These are phyloP conservation scores for Periophthalmus magnuspinnatus DNA, from an alignment of 2,797 vertebrate genomes.

Conservation along the genomic window DNA sequence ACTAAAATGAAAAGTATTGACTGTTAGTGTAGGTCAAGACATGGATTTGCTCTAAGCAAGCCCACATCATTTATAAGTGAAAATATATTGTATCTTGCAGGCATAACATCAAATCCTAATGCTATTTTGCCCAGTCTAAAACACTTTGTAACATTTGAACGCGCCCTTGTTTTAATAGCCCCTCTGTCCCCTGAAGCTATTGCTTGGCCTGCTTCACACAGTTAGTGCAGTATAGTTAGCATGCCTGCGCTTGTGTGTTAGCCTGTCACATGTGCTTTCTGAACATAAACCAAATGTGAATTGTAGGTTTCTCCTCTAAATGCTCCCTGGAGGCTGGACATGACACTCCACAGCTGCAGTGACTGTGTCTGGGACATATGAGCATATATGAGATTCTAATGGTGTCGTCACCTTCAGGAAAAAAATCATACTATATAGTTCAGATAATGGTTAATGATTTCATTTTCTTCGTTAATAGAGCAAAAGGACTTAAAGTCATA, in stretches of 20 bases:
- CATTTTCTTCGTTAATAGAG: not conserved
- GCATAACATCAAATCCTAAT: not conserved
- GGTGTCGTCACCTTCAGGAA: not conserved
- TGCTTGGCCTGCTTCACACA: constrained; percentile 7
- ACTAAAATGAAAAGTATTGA: too few relatives aligned
- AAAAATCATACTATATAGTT: not conserved
- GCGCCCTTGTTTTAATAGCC: constrained; percentile 9
- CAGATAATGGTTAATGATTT: not conserved
- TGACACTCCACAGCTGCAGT: constrained; percentile 8
- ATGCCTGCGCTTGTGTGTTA: constrained; percentile 1
- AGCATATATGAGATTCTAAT: not conserved
- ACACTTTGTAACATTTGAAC: constrained; percentile 9
- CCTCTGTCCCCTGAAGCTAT: constrained; percentile 8
- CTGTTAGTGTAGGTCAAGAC: not conserved
- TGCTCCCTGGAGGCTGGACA: constrained; percentile 19
- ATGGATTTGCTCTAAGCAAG: not conserved
- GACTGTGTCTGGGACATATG: constrained; percentile 18
- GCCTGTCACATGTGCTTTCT: not conserved
- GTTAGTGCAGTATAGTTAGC: constrained; percentile 1
- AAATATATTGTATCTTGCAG: not conserved
- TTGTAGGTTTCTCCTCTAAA: constrained; percentile 2
- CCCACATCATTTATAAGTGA: not conserved
- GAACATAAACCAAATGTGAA: constrained; percentile 13
- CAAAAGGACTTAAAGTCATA: too few relatives aligned
- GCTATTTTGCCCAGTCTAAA: not conserved